A percentile compares a stretch with the other conserved stretches of the same genome.
These are phyloP conservation scores for Nerophis ophidion DNA, from an alignment of 2,113 vertebrate species.

Conservation along the genomic window DNA sequence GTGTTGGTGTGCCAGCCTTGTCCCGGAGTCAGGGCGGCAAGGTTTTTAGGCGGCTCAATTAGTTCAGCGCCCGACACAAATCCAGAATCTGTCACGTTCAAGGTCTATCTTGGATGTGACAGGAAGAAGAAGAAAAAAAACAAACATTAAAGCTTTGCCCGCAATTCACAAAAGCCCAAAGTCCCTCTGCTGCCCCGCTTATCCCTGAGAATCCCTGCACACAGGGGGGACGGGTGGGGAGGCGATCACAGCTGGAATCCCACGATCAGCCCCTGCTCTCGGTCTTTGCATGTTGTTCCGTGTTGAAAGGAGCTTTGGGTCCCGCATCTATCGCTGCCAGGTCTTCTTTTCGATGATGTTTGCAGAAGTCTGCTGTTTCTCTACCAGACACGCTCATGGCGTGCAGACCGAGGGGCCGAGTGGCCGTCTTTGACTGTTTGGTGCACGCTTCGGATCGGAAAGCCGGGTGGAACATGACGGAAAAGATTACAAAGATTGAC, in stretches of 20 bases:
- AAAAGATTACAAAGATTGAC: not conserved
- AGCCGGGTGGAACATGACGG: not conserved
- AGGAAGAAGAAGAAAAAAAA: constrained; percentile 12
- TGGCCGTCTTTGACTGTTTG: not conserved
- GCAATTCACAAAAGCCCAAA: constrained; percentile 49
- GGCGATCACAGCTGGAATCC: constrained; percentile 57
- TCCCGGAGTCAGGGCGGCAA: constrained; percentile 59
- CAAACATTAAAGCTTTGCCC: constrained; percentile 46
- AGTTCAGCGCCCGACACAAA: constrained; percentile 69
- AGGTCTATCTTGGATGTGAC: constrained; percentile 57
- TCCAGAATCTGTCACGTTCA: constrained; percentile 54
- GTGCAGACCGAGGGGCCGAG: not conserved
- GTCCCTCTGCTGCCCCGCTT: constrained; percentile 49
- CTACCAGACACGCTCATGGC: not conserved
- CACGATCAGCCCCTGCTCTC: constrained; percentile 40
- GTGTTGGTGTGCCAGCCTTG: constrained; percentile 31
- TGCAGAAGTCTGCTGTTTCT: constrained; percentile 11
- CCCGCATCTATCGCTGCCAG: constrained; percentile 19
- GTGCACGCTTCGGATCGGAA: not conserved
- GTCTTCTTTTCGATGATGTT: constrained; percentile 25
- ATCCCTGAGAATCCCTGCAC: constrained; percentile 61
- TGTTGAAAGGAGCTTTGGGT: constrained; percentile 53
- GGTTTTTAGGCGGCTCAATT: constrained; percentile 68
- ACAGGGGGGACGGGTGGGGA: constrained; percentile 39
- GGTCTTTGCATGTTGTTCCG: constrained; percentile 34